Base-by-base conservation (phyloP, 2,113 vertebrate species). In the Trichomycterus rosablanca region DNA sequence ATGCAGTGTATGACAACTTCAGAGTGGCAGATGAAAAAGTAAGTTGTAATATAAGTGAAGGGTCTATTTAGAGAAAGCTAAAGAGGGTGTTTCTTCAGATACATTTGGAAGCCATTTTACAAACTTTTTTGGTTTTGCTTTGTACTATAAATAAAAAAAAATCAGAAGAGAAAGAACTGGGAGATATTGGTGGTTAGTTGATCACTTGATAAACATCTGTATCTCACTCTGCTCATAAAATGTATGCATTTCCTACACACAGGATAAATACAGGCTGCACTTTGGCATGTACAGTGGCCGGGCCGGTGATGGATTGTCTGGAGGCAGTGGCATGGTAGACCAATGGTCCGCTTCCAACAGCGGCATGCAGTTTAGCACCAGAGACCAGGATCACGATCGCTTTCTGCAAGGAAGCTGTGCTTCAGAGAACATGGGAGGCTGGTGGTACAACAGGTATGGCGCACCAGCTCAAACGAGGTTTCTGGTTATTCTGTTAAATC, bases 361-460 rank as follows among this genome's bases (percentile, higher is more conserved):
- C 28, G 89, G 91, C 42, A 95, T 95, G 93, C 85, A 82, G 43
- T 95, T 95, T 78, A 92, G 84, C 79, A 92, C 92, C 28, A 80
- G 57, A 43, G 92, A 94, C 71, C 86, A 87, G 78, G 93, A 95
- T 64, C 87, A 92, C 0, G 93, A 95, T 70, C 86, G 87, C 24
- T 95, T 85, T 74, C 68, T 84, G 52, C 77, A 84, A 42, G 92
- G 92, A 68, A 93, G 76, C 81, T 95, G 93, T 64, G 90, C 93
- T 0, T 42, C 78, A 57, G 92, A 94, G 76, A 93, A 89, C 61
- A 76, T 78, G 43, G 85, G 81, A 0, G 93, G 93, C 5, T 95
- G 92, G 92, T 95, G 93, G 93, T 95, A 87, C 61, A 95, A 95
- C 85, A 91, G 92, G 93, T 93, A 80, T 71, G 59, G 8, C 7